These are phyloP conservation scores for Sinonovacula constricta DNA, from an alignment of 1,140 invertebrate genomes.

Conservation along the genomic window DNA sequence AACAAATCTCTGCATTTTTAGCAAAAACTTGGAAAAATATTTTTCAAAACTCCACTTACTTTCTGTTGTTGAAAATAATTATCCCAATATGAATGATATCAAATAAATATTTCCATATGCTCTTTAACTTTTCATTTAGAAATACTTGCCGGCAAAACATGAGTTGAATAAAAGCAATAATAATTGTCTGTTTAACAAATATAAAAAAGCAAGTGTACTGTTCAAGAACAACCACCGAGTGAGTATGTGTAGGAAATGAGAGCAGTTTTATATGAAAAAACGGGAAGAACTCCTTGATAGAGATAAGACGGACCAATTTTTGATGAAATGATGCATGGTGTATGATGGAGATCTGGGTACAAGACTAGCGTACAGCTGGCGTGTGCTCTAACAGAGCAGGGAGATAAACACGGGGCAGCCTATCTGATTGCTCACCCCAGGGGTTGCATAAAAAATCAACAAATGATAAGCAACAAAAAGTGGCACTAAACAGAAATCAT, in stretches of 20 bases:
- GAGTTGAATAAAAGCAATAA: too few relatives aligned
- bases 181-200: too few relatives aligned
- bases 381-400: slow-evolving; percentile 15
- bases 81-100: too few relatives aligned
- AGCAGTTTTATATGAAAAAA: slow-evolving; percentile 40
- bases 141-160: too few relatives aligned
- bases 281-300: not conserved
- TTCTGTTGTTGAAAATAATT: too few relatives aligned
- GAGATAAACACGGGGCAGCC: slow-evolving; percentile 24
- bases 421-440: slow-evolving; percentile 34
- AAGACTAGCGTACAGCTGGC: slow-evolving; percentile 20
- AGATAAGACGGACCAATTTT: slow-evolving; percentile 21
- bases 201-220: slow-evolving; percentile 2
- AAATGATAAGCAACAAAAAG: slow-evolving; percentile 30
- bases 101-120: too few relatives aligned
- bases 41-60: too few relatives aligned
- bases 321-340: slow-evolving; percentile 21
- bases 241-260: too few relatives aligned
- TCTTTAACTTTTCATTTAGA: too few relatives aligned
- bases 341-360: slow-evolving; percentile 4
- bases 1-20: too few relatives aligned
- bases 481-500: slow-evolving; percentile 41
- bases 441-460: slow-evolving; percentile 44
- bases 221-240: too few relatives aligned
- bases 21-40: too few relatives aligned